Conservation (phyloP, 2,113 vertebrate species). For the Microtus richardsoni region DNA sequence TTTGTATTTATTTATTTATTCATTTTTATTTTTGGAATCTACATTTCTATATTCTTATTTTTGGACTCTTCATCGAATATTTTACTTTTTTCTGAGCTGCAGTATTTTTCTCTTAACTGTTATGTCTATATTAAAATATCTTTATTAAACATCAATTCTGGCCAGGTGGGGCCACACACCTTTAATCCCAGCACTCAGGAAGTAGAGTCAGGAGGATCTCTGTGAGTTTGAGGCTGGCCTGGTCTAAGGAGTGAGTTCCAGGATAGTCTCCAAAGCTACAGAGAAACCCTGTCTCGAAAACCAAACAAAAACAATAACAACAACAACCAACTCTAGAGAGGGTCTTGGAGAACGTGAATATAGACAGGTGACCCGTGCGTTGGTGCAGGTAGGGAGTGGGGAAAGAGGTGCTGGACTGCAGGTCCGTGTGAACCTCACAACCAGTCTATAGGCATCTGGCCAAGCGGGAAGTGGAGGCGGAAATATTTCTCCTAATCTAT, state of each 20-base stretch:
- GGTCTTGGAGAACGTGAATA: not conserved
- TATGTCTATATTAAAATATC: not conserved
- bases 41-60: too few relatives aligned
- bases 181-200: not conserved
- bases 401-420: not conserved
- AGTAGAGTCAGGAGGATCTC: not conserved
- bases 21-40: too few relatives aligned
- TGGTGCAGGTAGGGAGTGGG: too few relatives aligned
- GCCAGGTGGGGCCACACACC: too few relatives aligned
- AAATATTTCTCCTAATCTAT: too few relatives aligned
- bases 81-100: not conserved
- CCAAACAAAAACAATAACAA: not conserved
- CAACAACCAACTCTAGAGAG: not conserved
- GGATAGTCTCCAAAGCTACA: not conserved
- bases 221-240: not conserved
- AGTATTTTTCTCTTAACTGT: not conserved
- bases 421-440: not conserved
- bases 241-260: not conserved
- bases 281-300: not conserved
- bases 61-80: not conserved
- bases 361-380: fast-evolving
- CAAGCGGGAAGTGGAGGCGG: not conserved
- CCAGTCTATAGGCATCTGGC: not conserved
- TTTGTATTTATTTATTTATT: too few relatives aligned
- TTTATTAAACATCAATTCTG: not conserved